Evolutionary conservation across 2,888 invertebrate species (phyloP).

Genomic region (Stenichneumon culpator): DNA sequence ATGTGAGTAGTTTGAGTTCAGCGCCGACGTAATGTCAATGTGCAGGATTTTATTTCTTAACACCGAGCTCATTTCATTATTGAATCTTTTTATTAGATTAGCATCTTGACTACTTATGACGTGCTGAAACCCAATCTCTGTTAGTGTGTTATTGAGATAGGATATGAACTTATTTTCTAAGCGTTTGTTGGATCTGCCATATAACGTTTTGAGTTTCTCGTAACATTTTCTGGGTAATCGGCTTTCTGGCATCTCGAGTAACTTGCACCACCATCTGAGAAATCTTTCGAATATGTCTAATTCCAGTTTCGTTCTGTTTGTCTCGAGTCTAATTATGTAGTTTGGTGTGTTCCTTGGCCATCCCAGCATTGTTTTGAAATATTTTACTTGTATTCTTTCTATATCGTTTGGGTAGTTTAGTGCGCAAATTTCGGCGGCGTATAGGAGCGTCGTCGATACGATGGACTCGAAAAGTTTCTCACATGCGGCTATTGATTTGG

Average conservation of each 20-base stretch:
- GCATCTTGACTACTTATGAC: neutral
- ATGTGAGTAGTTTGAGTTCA: too few species aligned
- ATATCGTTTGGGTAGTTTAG: constrained; percentile 17
- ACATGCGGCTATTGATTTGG: constrained; percentile 17
- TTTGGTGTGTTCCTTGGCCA: constrained; percentile 42
- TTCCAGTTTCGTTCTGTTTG: constrained; percentile 25
- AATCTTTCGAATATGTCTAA: neutral
- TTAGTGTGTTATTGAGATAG: neutral
- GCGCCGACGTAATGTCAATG: too few species aligned
- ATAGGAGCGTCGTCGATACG: constrained; percentile 20
- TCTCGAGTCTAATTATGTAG: constrained; percentile 39
- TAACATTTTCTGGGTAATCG: constrained; percentile 21
- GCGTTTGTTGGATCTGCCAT: neutral
- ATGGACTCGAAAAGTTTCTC: constrained; percentile 42
- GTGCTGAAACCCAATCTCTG: constrained; percentile 2
- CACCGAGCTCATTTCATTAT: neutral
- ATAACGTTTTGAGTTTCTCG: neutral
- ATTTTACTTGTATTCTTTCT: constrained; percentile 38
- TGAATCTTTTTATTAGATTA: neutral
- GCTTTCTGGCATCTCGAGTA: constrained; percentile 32
- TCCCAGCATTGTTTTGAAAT: constrained; percentile 38
- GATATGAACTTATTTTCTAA: neutral
- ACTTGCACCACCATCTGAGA: constrained; percentile 29
- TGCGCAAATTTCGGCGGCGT: constrained; percentile 50
- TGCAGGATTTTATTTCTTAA: too few species aligned